phyloP scores from a whole-genome alignment of 2,797 vertebrate species.

The Siniperca obscura region DNA sequence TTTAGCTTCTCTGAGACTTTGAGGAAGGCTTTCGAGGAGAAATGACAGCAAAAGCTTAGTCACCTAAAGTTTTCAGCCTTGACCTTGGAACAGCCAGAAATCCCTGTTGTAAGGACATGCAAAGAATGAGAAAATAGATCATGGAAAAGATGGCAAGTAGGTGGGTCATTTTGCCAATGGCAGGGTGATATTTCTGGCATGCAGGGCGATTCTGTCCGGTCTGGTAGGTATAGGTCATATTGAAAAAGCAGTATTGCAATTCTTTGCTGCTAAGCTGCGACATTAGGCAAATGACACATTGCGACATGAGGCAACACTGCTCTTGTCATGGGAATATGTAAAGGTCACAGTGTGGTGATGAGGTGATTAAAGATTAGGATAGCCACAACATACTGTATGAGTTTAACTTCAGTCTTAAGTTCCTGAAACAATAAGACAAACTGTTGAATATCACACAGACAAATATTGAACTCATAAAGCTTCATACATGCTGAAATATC shows the following conservation, averaged over 20 bases:
- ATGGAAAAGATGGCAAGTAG: slow-evolving; percentile 22
- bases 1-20: slow-evolving; percentile 2
- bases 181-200: slow-evolving; percentile 38
- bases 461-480: slow-evolving; percentile 20
- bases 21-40: background rate
- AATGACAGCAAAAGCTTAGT: slow-evolving; percentile 24
- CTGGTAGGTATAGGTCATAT: slow-evolving; percentile 33
- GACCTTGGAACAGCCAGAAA: slow-evolving; percentile 37
- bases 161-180: slow-evolving; percentile 48
- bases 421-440: slow-evolving; percentile 1
- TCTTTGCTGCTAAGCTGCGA: slow-evolving; percentile 20
- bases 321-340: slow-evolving; percentile 6
- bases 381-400: background rate
- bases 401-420: background rate
- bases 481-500: slow-evolving; percentile 3
- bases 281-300: slow-evolving; percentile 16
- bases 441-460: slow-evolving; percentile 3
- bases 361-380: slow-evolving; percentile 21
- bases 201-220: slow-evolving; percentile 17
- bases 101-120: slow-evolving; percentile 45
- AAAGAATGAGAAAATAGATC: slow-evolving; percentile 52
- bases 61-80: slow-evolving; percentile 32
- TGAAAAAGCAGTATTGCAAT: slow-evolving; percentile 21
- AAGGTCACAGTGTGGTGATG: slow-evolving; percentile 16
- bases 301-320: background rate